Evolutionary conservation across 2,888 invertebrate species (phyloP).

Genomic region (Cordylochernes scorpioides): DNA sequence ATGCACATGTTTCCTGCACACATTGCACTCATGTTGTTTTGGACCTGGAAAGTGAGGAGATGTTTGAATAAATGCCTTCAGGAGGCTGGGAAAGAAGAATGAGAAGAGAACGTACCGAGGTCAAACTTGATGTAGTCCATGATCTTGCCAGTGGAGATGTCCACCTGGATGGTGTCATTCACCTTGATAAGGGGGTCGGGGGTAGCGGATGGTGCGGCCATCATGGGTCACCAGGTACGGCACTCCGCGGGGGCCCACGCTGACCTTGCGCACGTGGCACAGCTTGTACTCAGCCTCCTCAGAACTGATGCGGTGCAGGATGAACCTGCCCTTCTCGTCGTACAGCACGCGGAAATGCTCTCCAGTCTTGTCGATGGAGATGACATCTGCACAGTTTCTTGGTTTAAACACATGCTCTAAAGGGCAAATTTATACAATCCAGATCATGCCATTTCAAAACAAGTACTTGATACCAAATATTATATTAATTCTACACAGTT

Average conservation of each 20-base stretch:
- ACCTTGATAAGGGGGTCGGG: slow-evolving; percentile 89
- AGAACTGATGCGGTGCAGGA: slow-evolving; percentile 80
- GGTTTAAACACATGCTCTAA: too few relatives aligned
- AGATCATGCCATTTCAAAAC: too few relatives aligned
- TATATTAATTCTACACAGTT: too few relatives aligned
- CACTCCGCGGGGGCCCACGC: slow-evolving; percentile 76
- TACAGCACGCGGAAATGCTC: slow-evolving; percentile 94
- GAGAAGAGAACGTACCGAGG: slow-evolving; percentile 48
- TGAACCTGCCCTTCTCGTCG: slow-evolving; percentile 93
- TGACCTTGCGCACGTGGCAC: slow-evolving; percentile 71
- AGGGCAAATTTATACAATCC: too few relatives aligned
- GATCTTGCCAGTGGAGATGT: slow-evolving; percentile 76
- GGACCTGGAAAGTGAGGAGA: too few relatives aligned
- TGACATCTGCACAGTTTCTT: slow-evolving; percentile 51
- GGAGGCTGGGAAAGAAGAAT: too few relatives aligned
- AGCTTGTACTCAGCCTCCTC: slow-evolving; percentile 99
- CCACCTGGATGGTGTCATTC: slow-evolving; percentile 82
- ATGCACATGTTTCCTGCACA: slow-evolving; percentile 93
- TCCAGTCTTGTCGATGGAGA: slow-evolving; percentile 89
- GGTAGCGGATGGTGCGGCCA: slow-evolving; percentile 91
- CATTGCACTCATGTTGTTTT: too few relatives aligned
- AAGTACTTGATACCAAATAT: too few relatives aligned
- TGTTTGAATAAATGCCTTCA: too few relatives aligned
- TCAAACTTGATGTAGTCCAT: slow-evolving; percentile 96
- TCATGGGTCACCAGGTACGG: slow-evolving; percentile 89